phyloP scores from a whole-genome alignment of 2,888 invertebrate species.

The Tryphoninae sp. region DNA sequence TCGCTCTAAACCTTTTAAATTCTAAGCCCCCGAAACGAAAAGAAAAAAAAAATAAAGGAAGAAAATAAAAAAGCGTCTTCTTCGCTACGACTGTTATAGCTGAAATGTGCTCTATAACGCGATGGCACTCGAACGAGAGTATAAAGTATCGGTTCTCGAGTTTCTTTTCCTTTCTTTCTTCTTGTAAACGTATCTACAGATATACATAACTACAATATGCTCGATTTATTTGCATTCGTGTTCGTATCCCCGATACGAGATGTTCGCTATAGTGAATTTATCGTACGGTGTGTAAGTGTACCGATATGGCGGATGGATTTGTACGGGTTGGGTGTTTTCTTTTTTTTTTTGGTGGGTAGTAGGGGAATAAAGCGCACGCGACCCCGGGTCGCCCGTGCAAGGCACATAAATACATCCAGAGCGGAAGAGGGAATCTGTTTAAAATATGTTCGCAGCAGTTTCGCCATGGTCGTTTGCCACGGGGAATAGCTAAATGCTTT shows the following conservation, averaged over 20 bases:
- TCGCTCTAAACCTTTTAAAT: constrained; percentile 81
- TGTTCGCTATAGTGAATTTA: constrained; percentile 6
- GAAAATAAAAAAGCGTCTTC: constrained; percentile 43
- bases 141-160: constrained; percentile 60
- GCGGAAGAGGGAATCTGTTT: constrained; percentile 80
- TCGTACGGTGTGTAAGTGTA: constrained; percentile 36
- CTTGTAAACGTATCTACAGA: constrained; percentile 9
- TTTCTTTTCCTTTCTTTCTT: constrained; percentile 39
- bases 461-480: constrained; percentile 81
- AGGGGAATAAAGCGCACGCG: constrained; percentile 63
- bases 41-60: constrained; percentile 61
- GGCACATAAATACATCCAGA: constrained; percentile 78
- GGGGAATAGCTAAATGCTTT: constrained; percentile 82
- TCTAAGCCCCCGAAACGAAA: constrained; percentile 71
- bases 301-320: constrained; percentile 59
- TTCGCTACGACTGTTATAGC: constrained; percentile 63
- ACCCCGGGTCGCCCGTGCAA: constrained; percentile 70
- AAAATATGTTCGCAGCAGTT: constrained; percentile 79
- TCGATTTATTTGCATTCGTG: constrained; percentile 56
- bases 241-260: constrained; percentile 32
- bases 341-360: constrained; percentile 55
- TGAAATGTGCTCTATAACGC: constrained; percentile 59
- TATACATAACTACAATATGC: constrained; percentile 34
- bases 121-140: constrained; percentile 56
- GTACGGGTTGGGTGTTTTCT: constrained; percentile 24